Conservation (phyloP, 2,113 vertebrate genomes). For the Caracal caracal region DNA sequence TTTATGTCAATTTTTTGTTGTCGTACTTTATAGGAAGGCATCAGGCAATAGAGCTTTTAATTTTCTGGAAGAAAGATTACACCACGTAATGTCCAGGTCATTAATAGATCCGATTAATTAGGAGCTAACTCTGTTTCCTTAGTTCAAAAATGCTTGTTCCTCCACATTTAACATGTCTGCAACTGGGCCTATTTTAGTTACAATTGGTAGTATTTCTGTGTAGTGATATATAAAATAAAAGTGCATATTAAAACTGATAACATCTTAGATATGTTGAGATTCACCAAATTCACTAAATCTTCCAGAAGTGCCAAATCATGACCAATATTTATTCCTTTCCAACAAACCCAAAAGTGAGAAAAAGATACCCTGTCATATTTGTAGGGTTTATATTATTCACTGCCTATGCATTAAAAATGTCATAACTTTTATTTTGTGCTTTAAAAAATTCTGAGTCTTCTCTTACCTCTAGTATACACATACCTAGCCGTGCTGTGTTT, state of each 20-base stretch:
- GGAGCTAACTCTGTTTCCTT: neutral
- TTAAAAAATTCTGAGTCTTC: neutral
- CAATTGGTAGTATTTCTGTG: slow-evolving; percentile 27
- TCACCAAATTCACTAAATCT: slow-evolving; percentile 23
- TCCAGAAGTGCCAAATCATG: slow-evolving; percentile 40
- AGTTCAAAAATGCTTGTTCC: slow-evolving; percentile 34
- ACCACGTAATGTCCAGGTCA: neutral
- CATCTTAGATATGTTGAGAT: neutral
- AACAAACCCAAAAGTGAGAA: neutral
- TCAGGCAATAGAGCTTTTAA: slow-evolving; percentile 30
- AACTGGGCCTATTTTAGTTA: neutral
- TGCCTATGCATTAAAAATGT: slow-evolving; percentile 56
- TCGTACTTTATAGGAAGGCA: slow-evolving; percentile 14
- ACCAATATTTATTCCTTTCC: slow-evolving; percentile 42
- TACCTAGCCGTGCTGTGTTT: neutral
- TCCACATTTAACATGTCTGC: neutral
- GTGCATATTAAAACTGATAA: neutral
- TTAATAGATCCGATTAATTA: slow-evolving; percentile 17
- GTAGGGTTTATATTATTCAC: slow-evolving; percentile 4
- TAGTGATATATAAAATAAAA: slow-evolving; percentile 23
- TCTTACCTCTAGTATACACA: neutral
- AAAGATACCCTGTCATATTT: neutral
- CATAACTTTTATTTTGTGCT: slow-evolving; percentile 26
- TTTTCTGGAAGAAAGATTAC: slow-evolving; percentile 33
- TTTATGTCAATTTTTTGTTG: neutral